A percentile compares a stretch with the other conserved stretches of the same genome.
Conservation (phyloP, 2,797 vertebrate genomes). For the Ataeniobius toweri region DNA sequence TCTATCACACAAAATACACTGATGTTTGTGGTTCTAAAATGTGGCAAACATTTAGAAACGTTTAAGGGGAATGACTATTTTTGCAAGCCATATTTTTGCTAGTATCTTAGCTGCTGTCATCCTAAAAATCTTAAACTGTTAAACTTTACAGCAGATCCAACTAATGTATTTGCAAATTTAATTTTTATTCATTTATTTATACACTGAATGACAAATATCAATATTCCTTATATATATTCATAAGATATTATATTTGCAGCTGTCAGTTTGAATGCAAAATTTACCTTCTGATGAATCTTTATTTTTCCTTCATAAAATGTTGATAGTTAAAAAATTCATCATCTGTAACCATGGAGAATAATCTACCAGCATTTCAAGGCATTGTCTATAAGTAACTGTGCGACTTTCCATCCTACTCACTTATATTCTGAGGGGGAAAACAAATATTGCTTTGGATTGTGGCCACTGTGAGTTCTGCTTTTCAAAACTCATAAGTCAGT, state of each 20-base stretch:
- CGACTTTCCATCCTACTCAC: slow-evolving; percentile 14
- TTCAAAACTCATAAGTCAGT: slow-evolving; percentile 41
- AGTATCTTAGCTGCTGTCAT: background rate
- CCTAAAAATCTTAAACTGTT: background rate
- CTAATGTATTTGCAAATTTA: background rate
- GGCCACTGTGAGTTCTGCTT: slow-evolving; percentile 30
- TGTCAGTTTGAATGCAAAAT: background rate
- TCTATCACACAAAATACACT: background rate
- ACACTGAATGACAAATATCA: background rate
- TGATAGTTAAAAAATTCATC: slow-evolving; percentile 5
- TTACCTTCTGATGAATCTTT: background rate
- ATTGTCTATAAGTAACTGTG: slow-evolving; percentile 13
- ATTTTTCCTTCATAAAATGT: background rate
- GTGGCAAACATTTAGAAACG: background rate
- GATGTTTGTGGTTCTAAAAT: background rate
- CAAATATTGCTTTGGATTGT: slow-evolving; percentile 45
- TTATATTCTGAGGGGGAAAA: slow-evolving; percentile 34
- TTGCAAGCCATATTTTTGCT: background rate
- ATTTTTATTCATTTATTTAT: background rate
- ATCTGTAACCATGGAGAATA: slow-evolving; percentile 20
- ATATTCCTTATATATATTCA: background rate
- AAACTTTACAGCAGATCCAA: background rate
- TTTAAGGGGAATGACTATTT: background rate
- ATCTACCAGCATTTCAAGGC: slow-evolving; percentile 14
- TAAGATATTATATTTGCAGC: background rate